Evolutionary conservation across 2,113 vertebrate genomes (phyloP), one percentile per base, ranked within the genome.

Genomic region (Crypturellus undulatus): DNA sequence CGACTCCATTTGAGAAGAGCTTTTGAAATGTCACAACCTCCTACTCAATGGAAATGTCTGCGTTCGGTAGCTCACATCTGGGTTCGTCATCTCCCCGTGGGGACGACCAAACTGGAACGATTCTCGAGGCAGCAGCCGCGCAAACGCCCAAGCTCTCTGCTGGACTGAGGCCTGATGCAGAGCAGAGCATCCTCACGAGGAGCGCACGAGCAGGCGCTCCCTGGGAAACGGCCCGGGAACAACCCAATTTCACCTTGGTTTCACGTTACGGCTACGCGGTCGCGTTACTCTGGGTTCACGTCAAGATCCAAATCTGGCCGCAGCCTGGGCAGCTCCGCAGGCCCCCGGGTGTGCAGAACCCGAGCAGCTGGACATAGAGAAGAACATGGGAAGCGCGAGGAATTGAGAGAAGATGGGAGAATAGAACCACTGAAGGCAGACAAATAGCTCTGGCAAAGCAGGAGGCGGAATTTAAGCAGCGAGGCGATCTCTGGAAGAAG

Each of bases 181-280:
- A 34, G 6, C 69, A 36, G 20, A 34, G 6, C 69, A 36, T 28
- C 20, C 38, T 28, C 34, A 18, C 69, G 19, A 13, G 4, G 32
- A 4, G 43, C 2, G 4, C 28, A n/a, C 0, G 6, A 9, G 20
- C 4, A 43, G 1, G 2, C 6, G 3, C 14, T 4, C 30, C 58
- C 12, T 0, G 5, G 40, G 34, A 76, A 42, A 20, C 10, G 14
- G 9, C 4, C 10, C 69, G 9, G 34, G 10, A 19, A 32, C 7
- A 2, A 1, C 24, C 2, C 0, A 21, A 1, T 36, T 1, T 0
- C 5, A 25, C 45, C 34, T 12, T 12, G 4, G 10, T 10, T 12
- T 45, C n/a, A 6, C 18, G 43, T 60, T 1, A 15, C 0, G 0
- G 10, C 6, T 80, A 14, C 49, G 3, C 3, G 6, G 2, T 24